A percentile compares a stretch with the other conserved stretches of the same genome.
Conservation (phyloP, 2,113 vertebrate species). For the Salvator merianae region DNA sequence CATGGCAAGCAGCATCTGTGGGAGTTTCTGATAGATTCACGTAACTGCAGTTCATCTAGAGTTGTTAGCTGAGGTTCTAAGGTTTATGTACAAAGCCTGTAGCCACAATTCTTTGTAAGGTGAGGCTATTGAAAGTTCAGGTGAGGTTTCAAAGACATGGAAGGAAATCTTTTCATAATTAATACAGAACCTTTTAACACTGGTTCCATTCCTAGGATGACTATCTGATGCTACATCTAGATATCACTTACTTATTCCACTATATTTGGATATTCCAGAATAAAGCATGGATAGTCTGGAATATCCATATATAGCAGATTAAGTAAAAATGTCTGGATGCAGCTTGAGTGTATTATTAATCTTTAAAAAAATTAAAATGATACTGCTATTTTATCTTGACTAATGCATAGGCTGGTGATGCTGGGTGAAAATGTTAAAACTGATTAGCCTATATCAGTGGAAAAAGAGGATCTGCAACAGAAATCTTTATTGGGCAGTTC, state of each 20-base stretch:
- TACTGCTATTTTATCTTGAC: too few relatives aligned
- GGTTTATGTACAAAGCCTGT: not conserved
- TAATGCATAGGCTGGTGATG: too few relatives aligned
- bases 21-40: not conserved
- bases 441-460: not conserved
- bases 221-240: too few relatives aligned
- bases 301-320: too few relatives aligned
- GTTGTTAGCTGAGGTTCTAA: not conserved
- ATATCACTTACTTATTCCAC: too few relatives aligned
- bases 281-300: too few relatives aligned
- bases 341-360: too few relatives aligned
- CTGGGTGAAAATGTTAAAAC: too few relatives aligned
- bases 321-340: not conserved
- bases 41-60: not conserved
- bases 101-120: not conserved
- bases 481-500: not conserved
- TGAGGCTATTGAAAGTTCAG: not conserved
- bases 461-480: not conserved
- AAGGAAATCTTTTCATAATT: not conserved
- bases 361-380: too few relatives aligned
- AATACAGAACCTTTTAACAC: not conserved
- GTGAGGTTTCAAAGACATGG: not conserved
- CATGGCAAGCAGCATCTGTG: slow-evolving; percentile 5
- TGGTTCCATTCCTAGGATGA: not conserved
- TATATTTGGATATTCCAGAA: too few relatives aligned